Base-by-base conservation (phyloP, 1,140 invertebrate genomes). In the Gyrodactylus salaris region DNA sequence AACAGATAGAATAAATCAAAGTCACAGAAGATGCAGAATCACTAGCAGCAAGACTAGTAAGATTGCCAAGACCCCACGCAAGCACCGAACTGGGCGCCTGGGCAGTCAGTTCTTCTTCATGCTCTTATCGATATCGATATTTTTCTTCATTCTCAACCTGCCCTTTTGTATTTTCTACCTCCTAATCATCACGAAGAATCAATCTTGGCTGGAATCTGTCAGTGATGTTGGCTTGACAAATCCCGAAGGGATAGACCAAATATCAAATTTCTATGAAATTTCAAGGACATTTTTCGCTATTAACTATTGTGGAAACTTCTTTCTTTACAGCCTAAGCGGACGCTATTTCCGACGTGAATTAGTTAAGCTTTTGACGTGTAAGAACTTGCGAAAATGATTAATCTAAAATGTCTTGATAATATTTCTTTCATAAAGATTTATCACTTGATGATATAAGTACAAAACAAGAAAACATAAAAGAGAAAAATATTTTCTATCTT, bases 291-390 rank as follows among this genome's bases (percentile, higher is more conserved):
- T 79, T 22, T 79, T 78, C 74, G 78, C 77, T 75, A 74, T 78
- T 27, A 79, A 79, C 75, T 79, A 79, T 72, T 78, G 77, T 26
- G 76, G 78, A 20, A 79, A 79, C 75, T 79, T 79, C 73, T 79
- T 79, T 73, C 76, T 79, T 7, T 79, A 79, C 74, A 77, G 77
- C 75, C 74, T 79, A 1, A 79, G 77, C 0, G 79, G 79, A 0
- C 76, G 78, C 0, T 78, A 76, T 34, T 78, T 78, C 73, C 74
- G 77, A 27, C 74, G 75, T 23, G 76, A 76, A 75, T 74, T 78
- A 27, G 71, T 73, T 20, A 21, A 27, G 21, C 20, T 76, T 19
- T 68, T 75, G 1, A 7, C 2, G 2, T 70, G 25, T 22, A 70
- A 21, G 7, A 54, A 54, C 7, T 7, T 7, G n/a, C n/a, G 34